Evolutionary conservation across 2,113 vertebrate species (phyloP), one percentile per base, ranked within the genome.

Genomic region (Sialia sialis): DNA sequence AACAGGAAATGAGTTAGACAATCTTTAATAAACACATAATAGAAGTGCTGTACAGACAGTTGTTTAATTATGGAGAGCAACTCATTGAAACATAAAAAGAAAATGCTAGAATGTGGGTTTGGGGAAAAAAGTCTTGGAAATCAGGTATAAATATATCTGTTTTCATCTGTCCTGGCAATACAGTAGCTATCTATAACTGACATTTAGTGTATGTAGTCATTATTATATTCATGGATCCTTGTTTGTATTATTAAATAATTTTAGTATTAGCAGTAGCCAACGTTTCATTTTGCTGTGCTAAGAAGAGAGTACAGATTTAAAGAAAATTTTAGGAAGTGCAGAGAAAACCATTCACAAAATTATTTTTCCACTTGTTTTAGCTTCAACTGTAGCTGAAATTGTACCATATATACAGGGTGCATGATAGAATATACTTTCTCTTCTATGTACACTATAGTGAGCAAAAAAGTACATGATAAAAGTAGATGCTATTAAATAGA

Each of bases 21-120:
- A 73, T 87, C 58, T 95, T 91, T 93, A 92, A 91, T 81, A 95
- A 97, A 92, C 67, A 91, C 30, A 92, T 84, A 84, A 93, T 13
- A 89, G 51, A 93, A 79, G 59, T 94, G 68, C 55, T 79, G 16
- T 55, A 76, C 58, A 67, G 48, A 67, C 62, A 68, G 69, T 39
- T 87, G 46, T 29, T 93, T 94, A 95, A 87, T 93, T 92, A 83
- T 79, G 59, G 88, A 94, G 82, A 88, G 17, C 16, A 88, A 67
- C 16, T 46, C 43, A 55, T 0, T 55, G 32, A 94, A 85, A 41
- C 78, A 94, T 51, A 63, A 82, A 88, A 63, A 73, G 46, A 92
- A 82, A 91, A 25, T 48, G 39, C 25, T 49, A 73, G 14, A 69
- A 62, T 4, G 20, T 15, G 80, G 29, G 27, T 68, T 90, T 0